Conservation (phyloP, 92 coral and sea anemone species). For the Porites cylindrica region DNA sequence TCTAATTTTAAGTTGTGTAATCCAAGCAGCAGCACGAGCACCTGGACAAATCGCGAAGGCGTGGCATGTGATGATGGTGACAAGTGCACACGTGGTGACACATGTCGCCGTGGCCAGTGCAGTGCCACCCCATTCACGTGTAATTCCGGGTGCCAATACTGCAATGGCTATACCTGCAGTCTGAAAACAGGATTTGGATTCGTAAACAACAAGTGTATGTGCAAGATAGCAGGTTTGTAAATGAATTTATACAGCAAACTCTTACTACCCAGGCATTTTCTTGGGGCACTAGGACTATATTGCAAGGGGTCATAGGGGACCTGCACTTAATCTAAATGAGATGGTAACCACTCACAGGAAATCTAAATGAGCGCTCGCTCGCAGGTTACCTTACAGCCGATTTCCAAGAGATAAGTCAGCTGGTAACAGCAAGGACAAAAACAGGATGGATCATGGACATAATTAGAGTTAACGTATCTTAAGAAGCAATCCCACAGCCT, state of each 20-base stretch:
- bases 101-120: slow-evolving; percentile 81
- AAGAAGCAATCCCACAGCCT: no score
- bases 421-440: no score
- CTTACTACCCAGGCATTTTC: background rate
- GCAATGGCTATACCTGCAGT: slow-evolving; percentile 81
- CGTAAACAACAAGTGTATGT: slow-evolving; percentile 77
- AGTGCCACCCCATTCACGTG: slow-evolving; percentile 79
- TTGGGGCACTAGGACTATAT: background rate
- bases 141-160: slow-evolving; percentile 78
- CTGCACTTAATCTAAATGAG: no score
- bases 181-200: slow-evolving; percentile 84
- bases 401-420: no score
- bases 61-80: slow-evolving; percentile 82
- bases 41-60: slow-evolving; percentile 79
- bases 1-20: slow-evolving; percentile 76
- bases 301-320: background rate
- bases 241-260: no score
- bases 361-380: no score
- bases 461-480: no score
- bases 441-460: no score
- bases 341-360: no score
- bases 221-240: slow-evolving; percentile 78
- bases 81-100: slow-evolving; percentile 86
- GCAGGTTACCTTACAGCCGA: no score
- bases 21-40: slow-evolving; percentile 63